Conservation (phyloP, 2,888 invertebrate species). For the Dasysyrphus albostriatus region DNA sequence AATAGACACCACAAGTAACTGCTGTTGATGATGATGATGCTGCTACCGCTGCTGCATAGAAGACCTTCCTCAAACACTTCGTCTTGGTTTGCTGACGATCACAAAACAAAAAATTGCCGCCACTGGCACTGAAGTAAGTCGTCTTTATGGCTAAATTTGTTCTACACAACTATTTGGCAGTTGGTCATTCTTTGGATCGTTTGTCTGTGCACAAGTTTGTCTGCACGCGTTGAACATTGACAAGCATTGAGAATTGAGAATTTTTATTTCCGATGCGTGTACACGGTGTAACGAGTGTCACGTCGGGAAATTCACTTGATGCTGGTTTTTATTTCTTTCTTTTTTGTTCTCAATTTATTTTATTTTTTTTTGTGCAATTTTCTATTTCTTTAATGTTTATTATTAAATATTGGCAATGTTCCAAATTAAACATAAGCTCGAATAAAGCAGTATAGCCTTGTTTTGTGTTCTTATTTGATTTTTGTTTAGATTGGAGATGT, state of each 20-base stretch:
- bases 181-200: constrained; percentile 47
- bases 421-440: constrained; percentile 55
- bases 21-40: constrained; percentile 29
- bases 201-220: constrained; percentile 12
- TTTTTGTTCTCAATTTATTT: constrained; percentile 44
- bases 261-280: constrained; percentile 65
- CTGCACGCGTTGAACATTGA: constrained; percentile 22
- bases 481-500: constrained; percentile 47
- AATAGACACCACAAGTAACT: constrained; percentile 47
- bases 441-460: constrained; percentile 59
- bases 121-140: constrained; percentile 31
- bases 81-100: constrained; percentile 24
- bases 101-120: constrained; percentile 46
- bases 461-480: constrained; percentile 56
- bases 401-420: constrained; percentile 68
- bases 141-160: constrained; percentile 49
- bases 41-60: background rate
- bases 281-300: constrained; percentile 6
- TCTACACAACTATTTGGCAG: constrained; percentile 41
- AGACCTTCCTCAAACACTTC: constrained; percentile 10
- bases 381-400: constrained; percentile 68
- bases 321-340: constrained; percentile 15
- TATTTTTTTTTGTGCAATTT: constrained; percentile 54
- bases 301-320: constrained; percentile 33
- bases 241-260: constrained; percentile 34